Percentiles rank a stretch among this genome's conserved stretches.
Conservation (phyloP, 2,113 vertebrate species). For the Athene noctua region DNA sequence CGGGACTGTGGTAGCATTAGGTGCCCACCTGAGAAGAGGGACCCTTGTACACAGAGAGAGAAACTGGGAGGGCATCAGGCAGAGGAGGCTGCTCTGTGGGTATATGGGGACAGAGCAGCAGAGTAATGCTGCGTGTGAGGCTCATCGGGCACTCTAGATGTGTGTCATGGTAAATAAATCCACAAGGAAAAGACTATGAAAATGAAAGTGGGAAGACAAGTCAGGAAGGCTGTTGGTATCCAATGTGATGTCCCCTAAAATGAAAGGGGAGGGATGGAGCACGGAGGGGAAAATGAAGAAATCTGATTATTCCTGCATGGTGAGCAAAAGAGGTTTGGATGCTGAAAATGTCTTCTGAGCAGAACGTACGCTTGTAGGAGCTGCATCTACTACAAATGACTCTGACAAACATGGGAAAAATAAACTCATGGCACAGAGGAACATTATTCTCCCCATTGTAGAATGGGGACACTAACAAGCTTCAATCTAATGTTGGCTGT, state of each 20-base stretch:
- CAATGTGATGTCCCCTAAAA: background rate
- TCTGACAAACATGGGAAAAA: background rate
- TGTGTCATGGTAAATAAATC: background rate
- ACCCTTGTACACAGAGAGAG: background rate
- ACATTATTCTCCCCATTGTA: rapidly evolving
- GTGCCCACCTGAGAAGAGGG: background rate
- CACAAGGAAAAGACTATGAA: background rate
- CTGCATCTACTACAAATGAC: background rate
- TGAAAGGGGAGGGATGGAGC: background rate
- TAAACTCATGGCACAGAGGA: too few relatives aligned
- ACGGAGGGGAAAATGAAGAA: background rate
- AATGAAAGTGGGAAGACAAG: background rate
- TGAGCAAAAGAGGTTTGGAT: background rate
- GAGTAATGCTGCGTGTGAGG: rapidly evolving
- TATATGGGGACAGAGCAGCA: background rate
- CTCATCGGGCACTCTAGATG: rapidly evolving
- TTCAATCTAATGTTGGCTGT: background rate
- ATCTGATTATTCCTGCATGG: background rate
- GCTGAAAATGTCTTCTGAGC: background rate
- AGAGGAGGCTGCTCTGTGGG: background rate
- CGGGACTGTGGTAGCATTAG: background rate
- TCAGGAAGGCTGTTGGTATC: background rate
- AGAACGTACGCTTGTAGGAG: background rate
- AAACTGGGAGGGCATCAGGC: background rate
- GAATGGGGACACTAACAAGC: background rate